Evolutionary conservation across 2,797 vertebrate species (phyloP), one percentile per base, ranked within the genome.

Genomic region (Loris lydekkerianus): DNA sequence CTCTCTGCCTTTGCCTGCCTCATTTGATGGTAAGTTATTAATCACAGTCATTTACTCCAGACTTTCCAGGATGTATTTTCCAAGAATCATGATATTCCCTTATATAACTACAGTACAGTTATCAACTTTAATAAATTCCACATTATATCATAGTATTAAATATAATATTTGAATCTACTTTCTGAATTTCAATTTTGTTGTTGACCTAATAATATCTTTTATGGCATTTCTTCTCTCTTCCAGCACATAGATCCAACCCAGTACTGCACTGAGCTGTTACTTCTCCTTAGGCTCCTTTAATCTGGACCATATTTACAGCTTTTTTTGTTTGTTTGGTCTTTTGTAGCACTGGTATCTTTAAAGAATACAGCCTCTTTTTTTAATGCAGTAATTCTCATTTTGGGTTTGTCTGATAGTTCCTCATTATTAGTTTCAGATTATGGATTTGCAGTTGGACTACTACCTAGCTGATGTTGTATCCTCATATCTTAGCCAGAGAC

Each of bases 1-100:
- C 31, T 94, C 23, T 96, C 7, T 92, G 49, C 23, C 82, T 92
- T 65, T 86, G 34, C 56, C 82, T 73, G 31, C 86, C 58, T 3
- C 25, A 65, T 60, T 40, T 87, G 15, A 72, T 29, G 58, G 7
- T 78, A 72, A 86, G 25, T 87, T 87, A 53, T 43, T 77, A 78
- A 73, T 61, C 17, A 21, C 25, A 17, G 46, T 31, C 29, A 86
- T 87, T 95, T 67, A 77, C 7, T 13, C 13, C 17, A 87, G 78
- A 20, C 15, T 60, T 93, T 67, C 73, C 82, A 78, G 17, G 2
- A 10, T 91, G 31, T 83, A 21, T 93, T 87, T 72, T 63, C 87
- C 73, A 89, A 69, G 63, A 63, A n/a, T 37, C 25, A 2, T 23
- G 7, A 53, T 86, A 53, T 14, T 91, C 46, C 65, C 25, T 87